A percentile compares a stretch with the other conserved stretches of the same genome.
Conservation (phyloP, 2,113 vertebrate species). For the Emydocephalus ijimae region DNA sequence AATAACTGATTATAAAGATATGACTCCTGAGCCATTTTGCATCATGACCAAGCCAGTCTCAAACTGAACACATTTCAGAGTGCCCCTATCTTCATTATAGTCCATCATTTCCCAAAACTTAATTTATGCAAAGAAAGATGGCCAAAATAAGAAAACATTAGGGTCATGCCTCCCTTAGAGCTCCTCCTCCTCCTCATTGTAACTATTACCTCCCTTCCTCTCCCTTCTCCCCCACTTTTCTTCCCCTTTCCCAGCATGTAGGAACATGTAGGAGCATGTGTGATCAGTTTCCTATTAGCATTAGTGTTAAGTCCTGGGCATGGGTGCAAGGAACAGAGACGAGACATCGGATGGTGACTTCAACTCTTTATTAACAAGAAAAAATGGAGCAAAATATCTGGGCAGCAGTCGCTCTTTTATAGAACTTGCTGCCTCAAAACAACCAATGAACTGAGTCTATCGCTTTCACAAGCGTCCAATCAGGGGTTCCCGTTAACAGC, state of each 20-base stretch:
- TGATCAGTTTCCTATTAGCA: no score
- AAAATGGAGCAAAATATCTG: no score
- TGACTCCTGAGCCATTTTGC: not conserved
- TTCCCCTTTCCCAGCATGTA: not conserved
- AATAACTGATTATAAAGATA: not conserved
- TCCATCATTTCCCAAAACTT: not conserved
- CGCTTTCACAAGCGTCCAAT: no score
- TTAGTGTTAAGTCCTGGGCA: not conserved
- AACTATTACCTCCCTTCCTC: not conserved
- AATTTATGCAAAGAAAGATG: not conserved
- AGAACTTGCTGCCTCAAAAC: no score
- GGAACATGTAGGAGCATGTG: no score
- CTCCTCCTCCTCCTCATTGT: not conserved
- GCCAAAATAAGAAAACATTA: not conserved
- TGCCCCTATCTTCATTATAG: not conserved
- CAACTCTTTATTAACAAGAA: no score
- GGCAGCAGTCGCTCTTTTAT: no score
- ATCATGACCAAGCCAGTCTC: no score
- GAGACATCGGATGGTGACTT: no score
- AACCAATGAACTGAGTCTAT: no score
- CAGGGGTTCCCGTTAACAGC: no score
- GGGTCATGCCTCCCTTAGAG: not conserved
- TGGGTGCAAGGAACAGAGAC: no score
- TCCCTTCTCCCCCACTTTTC: not conserved
- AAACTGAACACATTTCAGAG: not conserved